phyloP scores from a whole-genome alignment of 2,797 vertebrate species.

The Hirundo rustica region DNA sequence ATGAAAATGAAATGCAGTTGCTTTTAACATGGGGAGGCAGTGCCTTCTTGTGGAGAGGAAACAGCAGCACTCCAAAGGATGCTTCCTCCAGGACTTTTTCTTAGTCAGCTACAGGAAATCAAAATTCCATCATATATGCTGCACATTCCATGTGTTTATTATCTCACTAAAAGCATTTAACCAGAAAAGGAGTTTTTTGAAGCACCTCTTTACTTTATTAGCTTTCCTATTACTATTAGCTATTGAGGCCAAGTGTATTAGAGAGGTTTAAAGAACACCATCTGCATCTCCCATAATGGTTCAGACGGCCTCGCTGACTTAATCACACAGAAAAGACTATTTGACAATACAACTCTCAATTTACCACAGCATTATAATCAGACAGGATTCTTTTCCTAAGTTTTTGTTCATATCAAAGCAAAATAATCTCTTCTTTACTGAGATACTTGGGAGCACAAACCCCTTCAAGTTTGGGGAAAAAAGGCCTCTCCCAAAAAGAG shows the following conservation, averaged over 20 bases:
- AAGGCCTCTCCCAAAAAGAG: not conserved
- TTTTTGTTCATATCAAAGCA: not conserved
- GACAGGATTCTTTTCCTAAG: not conserved
- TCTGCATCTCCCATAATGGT: not conserved
- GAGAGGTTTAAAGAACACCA: not conserved
- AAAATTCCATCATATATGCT: not conserved
- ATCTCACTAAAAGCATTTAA: not conserved
- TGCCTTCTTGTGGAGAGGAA: slow-evolving; percentile 33
- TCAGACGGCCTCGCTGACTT: not conserved
- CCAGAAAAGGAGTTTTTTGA: not conserved
- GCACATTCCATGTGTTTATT: not conserved
- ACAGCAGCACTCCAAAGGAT: not conserved
- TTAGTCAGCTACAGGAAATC: not conserved
- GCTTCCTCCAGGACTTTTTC: not conserved
- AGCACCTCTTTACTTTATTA: not conserved
- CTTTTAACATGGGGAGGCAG: not conserved
- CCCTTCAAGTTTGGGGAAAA: not conserved
- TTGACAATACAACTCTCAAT: not conserved
- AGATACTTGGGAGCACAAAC: not conserved
- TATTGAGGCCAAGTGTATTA: not conserved
- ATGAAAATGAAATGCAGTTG: not conserved
- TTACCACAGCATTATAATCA: not conserved
- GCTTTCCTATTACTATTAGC: not conserved
- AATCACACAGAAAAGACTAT: not conserved
- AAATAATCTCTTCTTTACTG: not conserved